Conservation (phyloP, 2,888 invertebrate species). For the Hyposoter dolosus region DNA sequence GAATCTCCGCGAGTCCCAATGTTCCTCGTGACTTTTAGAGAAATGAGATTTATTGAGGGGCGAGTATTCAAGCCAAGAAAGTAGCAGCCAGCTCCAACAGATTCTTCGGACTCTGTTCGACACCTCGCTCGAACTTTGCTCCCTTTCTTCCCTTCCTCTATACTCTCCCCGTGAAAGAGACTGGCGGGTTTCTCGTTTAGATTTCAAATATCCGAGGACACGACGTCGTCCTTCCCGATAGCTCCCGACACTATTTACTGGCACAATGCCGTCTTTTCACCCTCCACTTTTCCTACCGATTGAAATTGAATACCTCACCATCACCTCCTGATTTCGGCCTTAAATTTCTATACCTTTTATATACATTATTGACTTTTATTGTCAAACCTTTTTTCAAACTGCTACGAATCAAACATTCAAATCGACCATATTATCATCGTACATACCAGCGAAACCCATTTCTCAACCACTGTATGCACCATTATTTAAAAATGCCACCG, state of each 20-base stretch:
- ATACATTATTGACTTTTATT: slow-evolving; percentile 40
- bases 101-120: slow-evolving; percentile 57
- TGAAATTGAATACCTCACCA: slow-evolving; percentile 53
- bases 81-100: slow-evolving; percentile 38
- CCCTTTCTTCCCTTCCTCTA: slow-evolving; percentile 16
- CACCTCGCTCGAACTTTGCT: slow-evolving; percentile 61
- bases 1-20: slow-evolving; percentile 15
- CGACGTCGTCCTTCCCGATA: slow-evolving; percentile 54
- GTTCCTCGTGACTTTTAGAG: slow-evolving; percentile 57
- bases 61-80: slow-evolving; percentile 19
- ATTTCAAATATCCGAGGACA: slow-evolving; percentile 63
- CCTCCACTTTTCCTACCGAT: slow-evolving; percentile 35
- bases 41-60: slow-evolving; percentile 63
- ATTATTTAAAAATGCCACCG: too few relatives aligned
- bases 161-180: slow-evolving; percentile 22
- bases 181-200: slow-evolving; percentile 57
- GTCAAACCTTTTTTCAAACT: not conserved
- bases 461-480: not conserved
- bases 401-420: not conserved
- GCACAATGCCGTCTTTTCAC: slow-evolving; percentile 57
- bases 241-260: slow-evolving; percentile 55
- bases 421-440: slow-evolving; percentile 1
- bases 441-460: not conserved
- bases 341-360: slow-evolving; percentile 19
- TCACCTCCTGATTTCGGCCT: slow-evolving; percentile 30